Evolutionary conservation across 2,888 invertebrate genomes (phyloP), one percentile per base, ranked within the genome.

Genomic region (Alloplasta piceator): DNA sequence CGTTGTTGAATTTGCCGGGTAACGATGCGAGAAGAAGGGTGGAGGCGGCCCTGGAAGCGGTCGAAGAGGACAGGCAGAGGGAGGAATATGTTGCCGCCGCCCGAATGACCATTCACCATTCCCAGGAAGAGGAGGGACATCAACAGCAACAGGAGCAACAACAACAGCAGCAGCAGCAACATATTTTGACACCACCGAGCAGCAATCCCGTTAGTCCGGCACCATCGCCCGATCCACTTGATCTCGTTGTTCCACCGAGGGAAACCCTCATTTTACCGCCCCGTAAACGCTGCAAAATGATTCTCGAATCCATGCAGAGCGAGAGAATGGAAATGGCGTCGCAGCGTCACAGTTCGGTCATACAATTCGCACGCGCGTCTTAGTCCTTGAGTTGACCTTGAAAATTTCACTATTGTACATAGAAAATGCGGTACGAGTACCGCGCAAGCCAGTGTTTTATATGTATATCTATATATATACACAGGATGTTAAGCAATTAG

Each of bases 351-450:
- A 95, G 94, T 90, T 97, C 97, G 3, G 98, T 98, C 64, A 98
- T 97, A 90, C 97, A 97, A 86, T 98, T 97, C 90, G 98, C 97
- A 14, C 95, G 95, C 85, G 95, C 96, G n/a, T 84, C 85, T 58
- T 85, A 82, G 80, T 75, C 39, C 12, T 26, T 61, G 52, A 7
- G 43, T 36, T 26, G n/a, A n/a, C n/a, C n/a, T n/a, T n/a, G 43
- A 46, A 6, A 16, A 46, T 10, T 5, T 46, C n/a, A 36, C 26
- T 26, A 26, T 26, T 26, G 26, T 26, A 26, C 26, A 26, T 26
- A 26, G 3, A 26, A 26, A 26, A 26, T 26, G 26, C 26, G 26
- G 26, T 26, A n/a, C n/a, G n/a, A n/a, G n/a, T n/a, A 26, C 26
- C 26, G 26, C 26, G 26, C 26, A 26, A 26, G 26, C 26, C 26